Evolutionary conservation across 2,797 vertebrate species (phyloP).

Genomic region (Melanogrammus aeglefinus): DNA sequence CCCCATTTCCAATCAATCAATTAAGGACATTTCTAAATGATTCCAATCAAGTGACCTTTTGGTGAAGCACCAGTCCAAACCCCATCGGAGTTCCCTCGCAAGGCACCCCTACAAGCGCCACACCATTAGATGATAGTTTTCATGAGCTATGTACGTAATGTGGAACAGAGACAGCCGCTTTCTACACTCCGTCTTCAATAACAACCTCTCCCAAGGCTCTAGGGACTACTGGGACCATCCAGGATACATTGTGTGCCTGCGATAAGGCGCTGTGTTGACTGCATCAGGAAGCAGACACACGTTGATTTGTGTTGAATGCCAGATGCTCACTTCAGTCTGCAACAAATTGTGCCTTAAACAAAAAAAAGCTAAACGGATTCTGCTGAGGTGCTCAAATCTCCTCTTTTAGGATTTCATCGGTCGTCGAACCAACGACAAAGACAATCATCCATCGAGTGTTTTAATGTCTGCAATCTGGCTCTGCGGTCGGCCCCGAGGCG

Average conservation of each 20-base stretch:
- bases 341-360: not conserved
- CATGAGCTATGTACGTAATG: not conserved
- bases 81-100: no score
- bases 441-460: not conserved
- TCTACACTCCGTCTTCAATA: no score
- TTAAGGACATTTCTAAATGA: no score
- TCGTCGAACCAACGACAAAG: not conserved
- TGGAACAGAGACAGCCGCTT: not conserved
- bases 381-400: not conserved
- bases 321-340: not conserved
- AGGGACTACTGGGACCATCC: no score
- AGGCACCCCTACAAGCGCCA: no score
- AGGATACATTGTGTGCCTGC: no score
- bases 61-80: no score
- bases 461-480: not conserved
- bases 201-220: no score
- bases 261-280: no score
- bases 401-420: not conserved
- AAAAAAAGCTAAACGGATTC: not conserved
- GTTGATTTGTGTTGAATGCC: not conserved
- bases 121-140: not conserved
- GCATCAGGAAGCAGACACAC: not conserved
- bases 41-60: no score
- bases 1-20: no score
- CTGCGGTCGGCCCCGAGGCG: no score